These are phyloP conservation scores for Vanessa cardui DNA, from an alignment of 2,888 invertebrate species.

Conservation along the genomic window DNA sequence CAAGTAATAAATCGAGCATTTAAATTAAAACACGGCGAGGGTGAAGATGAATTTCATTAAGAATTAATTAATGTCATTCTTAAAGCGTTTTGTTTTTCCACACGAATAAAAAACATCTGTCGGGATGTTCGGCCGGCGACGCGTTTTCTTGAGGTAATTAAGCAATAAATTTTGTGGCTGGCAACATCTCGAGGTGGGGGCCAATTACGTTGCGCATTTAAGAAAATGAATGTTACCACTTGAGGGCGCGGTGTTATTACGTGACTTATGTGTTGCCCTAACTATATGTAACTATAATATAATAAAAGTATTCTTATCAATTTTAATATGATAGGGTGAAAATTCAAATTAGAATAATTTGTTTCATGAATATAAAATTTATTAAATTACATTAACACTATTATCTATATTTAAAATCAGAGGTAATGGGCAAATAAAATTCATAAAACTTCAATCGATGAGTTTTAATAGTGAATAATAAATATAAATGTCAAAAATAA, in stretches of 20 bases:
- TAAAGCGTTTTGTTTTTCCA: conserved; percentile 81
- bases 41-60: conserved; percentile 83
- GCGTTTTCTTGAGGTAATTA: conserved; percentile 83
- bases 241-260: conserved; percentile 49
- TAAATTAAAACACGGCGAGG: conserved; percentile 79
- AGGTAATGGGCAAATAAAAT: too few relatives aligned
- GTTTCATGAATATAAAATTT: not conserved
- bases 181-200: conserved; percentile 78
- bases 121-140: conserved; percentile 66
- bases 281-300: not conserved
- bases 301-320: not conserved
- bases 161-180: conserved; percentile 82
- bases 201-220: conserved; percentile 76
- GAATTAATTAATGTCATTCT: conserved; percentile 84
- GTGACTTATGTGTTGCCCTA: conserved; percentile 33
- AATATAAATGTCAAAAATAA: too few relatives aligned
- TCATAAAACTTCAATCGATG: too few relatives aligned
- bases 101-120: conserved; percentile 82
- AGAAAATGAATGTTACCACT: conserved; percentile 76
- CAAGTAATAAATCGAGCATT: conserved; percentile 79
- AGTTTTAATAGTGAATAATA: too few relatives aligned
- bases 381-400: not conserved
- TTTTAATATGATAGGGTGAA: not conserved
- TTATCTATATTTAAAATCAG: too few relatives aligned
- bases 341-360: not conserved